A percentile compares a stretch with the other conserved stretches of the same genome.
Conservation (phyloP, 2,797 vertebrate genomes). For the Sebastes vulpes region DNA sequence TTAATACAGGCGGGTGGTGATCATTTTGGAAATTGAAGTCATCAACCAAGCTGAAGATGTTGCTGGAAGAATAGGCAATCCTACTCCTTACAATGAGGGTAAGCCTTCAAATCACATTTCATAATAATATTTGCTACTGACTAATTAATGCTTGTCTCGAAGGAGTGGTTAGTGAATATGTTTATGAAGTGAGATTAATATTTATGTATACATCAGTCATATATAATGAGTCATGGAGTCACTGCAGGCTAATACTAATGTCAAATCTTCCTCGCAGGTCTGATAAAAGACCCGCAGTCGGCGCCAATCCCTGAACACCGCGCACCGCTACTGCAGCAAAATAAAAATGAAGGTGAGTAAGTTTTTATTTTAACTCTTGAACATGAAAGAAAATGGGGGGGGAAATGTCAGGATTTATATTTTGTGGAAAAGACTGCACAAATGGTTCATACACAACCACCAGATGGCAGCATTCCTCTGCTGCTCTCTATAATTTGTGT, state of each 20-base stretch:
- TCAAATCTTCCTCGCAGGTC: conserved; percentile 66
- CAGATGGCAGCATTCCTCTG: conserved; percentile 72
- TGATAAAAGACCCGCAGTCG: conserved; percentile 70
- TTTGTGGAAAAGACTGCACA: background rate
- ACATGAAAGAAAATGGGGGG: background rate
- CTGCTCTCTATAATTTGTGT: background rate
- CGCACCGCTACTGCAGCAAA: conserved; percentile 74
- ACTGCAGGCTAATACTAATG: background rate
- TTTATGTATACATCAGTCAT: background rate
- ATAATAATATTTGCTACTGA: background rate
- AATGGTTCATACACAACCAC: conserved; percentile 33
- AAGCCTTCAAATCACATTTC: conserved; percentile 42
- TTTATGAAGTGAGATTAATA: background rate
- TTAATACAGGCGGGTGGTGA: conserved; percentile 90
- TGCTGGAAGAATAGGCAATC: conserved; percentile 90
- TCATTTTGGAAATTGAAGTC: conserved; percentile 94
- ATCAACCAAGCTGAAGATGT: conserved; percentile 88
- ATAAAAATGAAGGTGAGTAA: conserved; percentile 73
- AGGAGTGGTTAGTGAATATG: background rate
- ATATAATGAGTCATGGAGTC: background rate
- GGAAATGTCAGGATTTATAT: background rate
- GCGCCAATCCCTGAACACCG: conserved; percentile 56
- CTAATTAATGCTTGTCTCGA: background rate
- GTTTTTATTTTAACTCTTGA: background rate
- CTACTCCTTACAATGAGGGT: conserved; percentile 92